A percentile compares a stretch with the other conserved stretches of the same genome.
Evolutionary conservation across 1,140 invertebrate species (phyloP).

Genomic region (Diorhabda sublineata): DNA sequence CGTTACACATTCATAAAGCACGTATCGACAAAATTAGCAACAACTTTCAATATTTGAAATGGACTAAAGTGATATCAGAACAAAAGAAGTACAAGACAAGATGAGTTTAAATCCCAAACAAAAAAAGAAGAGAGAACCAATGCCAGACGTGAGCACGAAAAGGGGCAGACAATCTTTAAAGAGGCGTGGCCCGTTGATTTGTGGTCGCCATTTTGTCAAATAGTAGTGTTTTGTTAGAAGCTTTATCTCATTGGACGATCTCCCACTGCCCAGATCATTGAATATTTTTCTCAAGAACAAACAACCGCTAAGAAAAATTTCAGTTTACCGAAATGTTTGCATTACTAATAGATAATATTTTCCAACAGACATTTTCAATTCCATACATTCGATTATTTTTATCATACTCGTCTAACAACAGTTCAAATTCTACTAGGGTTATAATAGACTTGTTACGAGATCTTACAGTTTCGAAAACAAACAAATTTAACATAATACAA

Average conservation of each 20-base stretch:
- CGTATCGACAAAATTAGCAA: slow-evolving; percentile 30
- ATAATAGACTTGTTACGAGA: too few relatives aligned
- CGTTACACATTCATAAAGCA: slow-evolving; percentile 13
- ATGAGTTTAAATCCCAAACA: slow-evolving; percentile 38
- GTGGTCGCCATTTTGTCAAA: slow-evolving; percentile 51
- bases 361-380: too few relatives aligned
- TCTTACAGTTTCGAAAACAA: background rate
- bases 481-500: background rate
- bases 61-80: slow-evolving; percentile 36
- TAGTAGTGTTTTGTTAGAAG: slow-evolving; percentile 49
- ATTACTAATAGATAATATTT: background rate
- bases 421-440: too few relatives aligned
- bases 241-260: slow-evolving; percentile 49
- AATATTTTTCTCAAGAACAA: background rate
- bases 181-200: slow-evolving; percentile 47
- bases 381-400: too few relatives aligned
- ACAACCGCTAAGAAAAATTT: background rate
- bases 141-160: slow-evolving; percentile 46
- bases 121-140: slow-evolving; percentile 46
- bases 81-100: slow-evolving; percentile 42
- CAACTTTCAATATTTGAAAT: slow-evolving; percentile 39
- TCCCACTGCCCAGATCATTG: slow-evolving; percentile 39
- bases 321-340: background rate
- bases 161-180: slow-evolving; percentile 48
- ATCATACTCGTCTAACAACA: background rate